These are phyloP conservation scores for Chrysopilus asiliformis DNA, from an alignment of 2,888 invertebrate species.

Conservation along the genomic window DNA sequence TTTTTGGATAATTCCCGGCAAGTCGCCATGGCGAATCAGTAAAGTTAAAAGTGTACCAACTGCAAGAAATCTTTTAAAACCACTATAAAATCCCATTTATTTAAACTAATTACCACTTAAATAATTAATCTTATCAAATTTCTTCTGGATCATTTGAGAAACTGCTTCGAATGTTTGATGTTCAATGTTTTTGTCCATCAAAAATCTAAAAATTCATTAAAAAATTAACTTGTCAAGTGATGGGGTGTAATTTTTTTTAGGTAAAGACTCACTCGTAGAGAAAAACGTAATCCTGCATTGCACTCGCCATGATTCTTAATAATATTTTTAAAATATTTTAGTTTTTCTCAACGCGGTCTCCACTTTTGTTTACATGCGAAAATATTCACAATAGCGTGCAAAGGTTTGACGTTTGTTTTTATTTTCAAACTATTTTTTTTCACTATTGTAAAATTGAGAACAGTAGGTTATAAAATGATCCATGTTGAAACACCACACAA, in stretches of 20 bases:
- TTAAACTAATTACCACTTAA: constrained; percentile 38
- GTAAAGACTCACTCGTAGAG: constrained; percentile 18
- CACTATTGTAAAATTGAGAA: too few relatives aligned
- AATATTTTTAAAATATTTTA: too few relatives aligned
- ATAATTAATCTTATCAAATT: constrained; percentile 62
- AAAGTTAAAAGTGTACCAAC: constrained; percentile 48
- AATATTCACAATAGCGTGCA: too few relatives aligned
- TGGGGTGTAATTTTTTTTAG: constrained; percentile 1
- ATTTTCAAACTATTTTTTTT: too few relatives aligned
- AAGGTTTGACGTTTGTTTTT: too few relatives aligned
- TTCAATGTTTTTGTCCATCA: constrained; percentile 52
- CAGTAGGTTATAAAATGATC: too few relatives aligned
- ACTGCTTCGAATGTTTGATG: constrained; percentile 62
- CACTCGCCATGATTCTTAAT: constrained; percentile 16
- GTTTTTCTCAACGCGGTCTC: too few relatives aligned
- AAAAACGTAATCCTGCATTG: constrained; percentile 19
- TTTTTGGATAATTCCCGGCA: constrained; percentile 52
- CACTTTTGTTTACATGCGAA: too few relatives aligned
- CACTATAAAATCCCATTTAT: not conserved
- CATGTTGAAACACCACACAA: too few relatives aligned
- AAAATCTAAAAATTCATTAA: constrained; percentile 13
- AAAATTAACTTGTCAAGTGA: not conserved
- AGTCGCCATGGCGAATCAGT: constrained; percentile 53
- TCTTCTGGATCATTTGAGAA: constrained; percentile 61
- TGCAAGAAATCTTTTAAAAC: constrained; percentile 19